Percentiles rank a stretch among this genome's conserved stretches.
Conservation (phyloP, 92 coral and sea anemone species). For the Palythoa heliodiscus region DNA sequence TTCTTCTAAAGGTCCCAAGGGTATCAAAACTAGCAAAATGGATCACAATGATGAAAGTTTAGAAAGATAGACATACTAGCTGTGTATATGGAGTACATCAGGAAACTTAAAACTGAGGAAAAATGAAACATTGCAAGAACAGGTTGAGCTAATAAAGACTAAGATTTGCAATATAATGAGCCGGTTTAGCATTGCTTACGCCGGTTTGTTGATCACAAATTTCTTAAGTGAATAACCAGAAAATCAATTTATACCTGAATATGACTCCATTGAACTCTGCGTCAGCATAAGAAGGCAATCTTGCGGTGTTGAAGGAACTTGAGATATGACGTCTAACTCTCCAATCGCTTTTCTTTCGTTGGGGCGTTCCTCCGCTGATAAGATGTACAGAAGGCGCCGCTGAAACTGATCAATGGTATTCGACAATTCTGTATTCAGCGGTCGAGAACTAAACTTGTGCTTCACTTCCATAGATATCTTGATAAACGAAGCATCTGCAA, state of each 20-base stretch:
- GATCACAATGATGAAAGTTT: too few species aligned
- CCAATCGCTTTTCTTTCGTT: constrained; percentile 27
- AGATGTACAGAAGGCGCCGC: constrained; percentile 45
- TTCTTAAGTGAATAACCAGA: neutral
- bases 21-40: too few species aligned
- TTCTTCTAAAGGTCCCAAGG: too few species aligned
- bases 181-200: neutral
- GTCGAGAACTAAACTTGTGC: constrained; percentile 53
- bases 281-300: constrained; percentile 58
- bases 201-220: neutral
- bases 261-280: constrained; percentile 61
- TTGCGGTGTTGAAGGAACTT: constrained; percentile 53
- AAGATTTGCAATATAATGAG: too few species aligned
- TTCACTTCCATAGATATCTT: constrained; percentile 77
- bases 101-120: too few species aligned
- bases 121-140: too few species aligned
- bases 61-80: too few species aligned
- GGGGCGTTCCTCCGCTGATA: constrained; percentile 38
- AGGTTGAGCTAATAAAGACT: too few species aligned
- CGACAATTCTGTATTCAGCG: constrained; percentile 34
- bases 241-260: constrained; percentile 22
- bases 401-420: constrained; percentile 56
- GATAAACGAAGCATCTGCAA: constrained; percentile 74
- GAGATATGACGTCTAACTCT: constrained; percentile 25
- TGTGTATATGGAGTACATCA: too few species aligned